Evolutionary conservation across 2,113 vertebrate species (phyloP), one percentile per base, ranked within the genome.

Genomic region (Tautogolabrus adspersus): DNA sequence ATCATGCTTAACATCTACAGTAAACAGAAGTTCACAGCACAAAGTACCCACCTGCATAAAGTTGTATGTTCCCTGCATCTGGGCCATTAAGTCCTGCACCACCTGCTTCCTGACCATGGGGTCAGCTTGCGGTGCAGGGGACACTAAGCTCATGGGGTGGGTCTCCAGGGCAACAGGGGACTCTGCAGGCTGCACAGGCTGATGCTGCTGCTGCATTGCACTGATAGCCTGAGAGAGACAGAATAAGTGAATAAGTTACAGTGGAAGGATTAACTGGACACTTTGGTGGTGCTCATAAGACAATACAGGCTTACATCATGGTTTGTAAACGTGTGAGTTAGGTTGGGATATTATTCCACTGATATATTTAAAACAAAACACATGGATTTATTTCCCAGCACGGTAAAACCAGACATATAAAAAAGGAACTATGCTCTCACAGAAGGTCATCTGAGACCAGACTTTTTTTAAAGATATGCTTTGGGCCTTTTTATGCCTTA

Each of bases 31-130:
- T 21, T 13, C 21, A 8, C 19, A 16, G 16, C 18, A 16, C 63
- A 9, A 63, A 21, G 19, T 30, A 18, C 90, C 26, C 72, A 98
- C 98, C 96, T 99, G 98, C 96, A 99, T 99, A 92, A 99, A 99
- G 91, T 99, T 98, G 88, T 98, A 99, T 0, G 97, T 97, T 46
- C 98, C 98, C 89, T 99, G 97, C 97, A 99, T 98, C 88, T 99
- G 98, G 5, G 97, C 97, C 97, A 99, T 99, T 46, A 99, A 95
- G 90, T 99, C 97, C 90, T 99, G 97, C 81, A 99, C 97, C 84
- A 96, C 96, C 89, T 97, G 97, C 77, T 97, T 96, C 87, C 97
- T 95, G 79, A 95, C 94, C 69, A 98, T 82, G 19, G 97, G 96
- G 88, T 99, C 97, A 75, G 95, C 90, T n/a, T 95, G 94, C 55